phyloP scores from a whole-genome alignment of 1,140 invertebrate genomes.

The Drosophila mayri region DNA sequence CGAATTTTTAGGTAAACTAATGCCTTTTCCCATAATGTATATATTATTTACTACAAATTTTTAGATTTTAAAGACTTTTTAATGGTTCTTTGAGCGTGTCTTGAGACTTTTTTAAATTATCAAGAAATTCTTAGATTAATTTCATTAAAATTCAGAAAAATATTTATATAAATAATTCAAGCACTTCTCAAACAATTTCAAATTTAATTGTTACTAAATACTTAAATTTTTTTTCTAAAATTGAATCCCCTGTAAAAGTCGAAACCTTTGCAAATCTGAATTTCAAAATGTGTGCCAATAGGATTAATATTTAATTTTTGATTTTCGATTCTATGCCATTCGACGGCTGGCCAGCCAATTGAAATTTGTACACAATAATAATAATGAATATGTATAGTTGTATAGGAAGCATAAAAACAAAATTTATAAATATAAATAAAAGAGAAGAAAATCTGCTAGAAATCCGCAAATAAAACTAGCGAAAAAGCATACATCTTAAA shows the following conservation, averaged over 20 bases:
- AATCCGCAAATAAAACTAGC: conserved; percentile 7
- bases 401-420: conserved; percentile 58
- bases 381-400: conserved; percentile 72
- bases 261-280: not conserved
- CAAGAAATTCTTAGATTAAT: not conserved
- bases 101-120: not conserved
- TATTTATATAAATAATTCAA: not conserved
- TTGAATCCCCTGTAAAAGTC: conserved; percentile 2
- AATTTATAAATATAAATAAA: conserved; percentile 27
- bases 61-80: accelerated
- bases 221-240: no score
- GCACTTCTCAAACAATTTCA: not conserved
- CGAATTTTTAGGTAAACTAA: not conserved
- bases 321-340: conserved; percentile 46
- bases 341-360: conserved; percentile 38
- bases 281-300: conserved; percentile 73
- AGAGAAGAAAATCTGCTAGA: conserved; percentile 4
- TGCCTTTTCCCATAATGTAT: not conserved
- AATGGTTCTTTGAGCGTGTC: not conserved
- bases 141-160: not conserved
- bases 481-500: conserved; percentile 27
- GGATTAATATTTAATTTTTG: conserved; percentile 63
- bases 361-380: conserved; percentile 37
- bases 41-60: no score
- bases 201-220: not conserved